phyloP scores from a whole-genome alignment of 2,888 invertebrate genomes.

The Andrena flavipes region DNA sequence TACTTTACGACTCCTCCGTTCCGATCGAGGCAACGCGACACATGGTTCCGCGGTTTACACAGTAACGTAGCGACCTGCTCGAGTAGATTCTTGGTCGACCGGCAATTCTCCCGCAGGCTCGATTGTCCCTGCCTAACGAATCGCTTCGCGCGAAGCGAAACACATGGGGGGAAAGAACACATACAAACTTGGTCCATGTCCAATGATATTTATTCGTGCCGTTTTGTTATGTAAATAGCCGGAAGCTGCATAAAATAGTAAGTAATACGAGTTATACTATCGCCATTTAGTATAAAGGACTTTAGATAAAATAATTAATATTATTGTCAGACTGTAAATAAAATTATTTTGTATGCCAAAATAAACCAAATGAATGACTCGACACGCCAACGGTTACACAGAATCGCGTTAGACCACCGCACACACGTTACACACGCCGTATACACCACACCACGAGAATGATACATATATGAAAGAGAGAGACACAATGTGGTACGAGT shows the following conservation, averaged over 20 bases:
- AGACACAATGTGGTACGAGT: conserved; percentile 1
- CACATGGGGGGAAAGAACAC: not conserved
- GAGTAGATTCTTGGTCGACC: not conserved
- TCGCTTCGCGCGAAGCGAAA: conserved; percentile 45
- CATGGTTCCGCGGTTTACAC: not conserved
- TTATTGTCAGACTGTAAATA: conserved; percentile 83
- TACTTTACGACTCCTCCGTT: not conserved
- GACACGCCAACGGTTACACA: conserved; percentile 52
- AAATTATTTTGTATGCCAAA: conserved; percentile 84
- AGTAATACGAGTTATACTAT: conserved; percentile 73
- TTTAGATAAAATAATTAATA: conserved; percentile 74
- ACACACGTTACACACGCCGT: not conserved
- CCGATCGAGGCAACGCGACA: conserved; percentile 3
- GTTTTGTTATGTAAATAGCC: conserved; percentile 74
- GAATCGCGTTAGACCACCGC: conserved; percentile 32
- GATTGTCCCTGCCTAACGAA: conserved; percentile 63
- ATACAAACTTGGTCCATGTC: conserved; percentile 62
- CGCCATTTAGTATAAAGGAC: conserved; percentile 75
- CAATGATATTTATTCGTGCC: conserved; percentile 76
- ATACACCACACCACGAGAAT: not conserved
- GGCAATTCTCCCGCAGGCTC: conserved; percentile 7
- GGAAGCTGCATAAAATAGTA: conserved; percentile 69
- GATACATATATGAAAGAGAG: not conserved
- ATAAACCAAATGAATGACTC: conserved; percentile 81
- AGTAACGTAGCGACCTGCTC: conserved; percentile 8